Percentiles rank a stretch among this genome's conserved stretches.
Conservation (phyloP, 2,888 invertebrate genomes). For the Fabriciana adippe region DNA sequence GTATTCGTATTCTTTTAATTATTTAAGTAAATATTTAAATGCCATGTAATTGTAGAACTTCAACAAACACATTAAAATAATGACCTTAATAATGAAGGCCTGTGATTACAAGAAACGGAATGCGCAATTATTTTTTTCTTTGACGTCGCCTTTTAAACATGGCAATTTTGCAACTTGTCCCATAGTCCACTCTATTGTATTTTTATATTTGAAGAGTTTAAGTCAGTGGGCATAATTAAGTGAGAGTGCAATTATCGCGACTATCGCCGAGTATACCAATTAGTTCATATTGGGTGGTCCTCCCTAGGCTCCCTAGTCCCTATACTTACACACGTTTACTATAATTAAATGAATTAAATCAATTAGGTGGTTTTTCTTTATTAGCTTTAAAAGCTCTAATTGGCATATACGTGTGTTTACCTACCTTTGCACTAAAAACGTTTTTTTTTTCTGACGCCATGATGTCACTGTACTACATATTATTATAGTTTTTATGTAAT, state of each 20-base stretch:
- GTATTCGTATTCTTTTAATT: not conserved
- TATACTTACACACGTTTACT: no score
- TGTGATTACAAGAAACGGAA: slow-evolving; percentile 16
- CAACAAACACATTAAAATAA: slow-evolving; percentile 24
- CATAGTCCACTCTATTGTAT: not conserved
- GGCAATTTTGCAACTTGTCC: slow-evolving; percentile 2
- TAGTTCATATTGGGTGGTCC: slow-evolving; percentile 39
- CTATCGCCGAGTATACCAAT: slow-evolving; percentile 43
- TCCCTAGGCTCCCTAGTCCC: no score
- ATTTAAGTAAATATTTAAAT: slow-evolving; percentile 9
- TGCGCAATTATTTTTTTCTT: slow-evolving; percentile 8
- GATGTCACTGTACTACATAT: no score
- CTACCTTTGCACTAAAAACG: no score
- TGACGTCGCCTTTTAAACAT: not conserved
- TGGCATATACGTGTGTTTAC: no score
- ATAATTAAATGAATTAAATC: no score
- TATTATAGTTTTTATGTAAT: no score
- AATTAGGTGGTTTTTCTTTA: no score
- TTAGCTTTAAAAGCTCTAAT: no score
- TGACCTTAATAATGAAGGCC: slow-evolving; percentile 14
- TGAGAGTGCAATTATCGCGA: slow-evolving; percentile 39
- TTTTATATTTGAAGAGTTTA: slow-evolving; percentile 22
- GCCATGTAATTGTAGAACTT: slow-evolving; percentile 4
- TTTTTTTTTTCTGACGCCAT: no score
- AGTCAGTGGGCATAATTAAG: slow-evolving; percentile 31